These are phyloP conservation scores for Oryzias woworae DNA, from an alignment of 2,113 vertebrate species.

Conservation along the genomic window DNA sequence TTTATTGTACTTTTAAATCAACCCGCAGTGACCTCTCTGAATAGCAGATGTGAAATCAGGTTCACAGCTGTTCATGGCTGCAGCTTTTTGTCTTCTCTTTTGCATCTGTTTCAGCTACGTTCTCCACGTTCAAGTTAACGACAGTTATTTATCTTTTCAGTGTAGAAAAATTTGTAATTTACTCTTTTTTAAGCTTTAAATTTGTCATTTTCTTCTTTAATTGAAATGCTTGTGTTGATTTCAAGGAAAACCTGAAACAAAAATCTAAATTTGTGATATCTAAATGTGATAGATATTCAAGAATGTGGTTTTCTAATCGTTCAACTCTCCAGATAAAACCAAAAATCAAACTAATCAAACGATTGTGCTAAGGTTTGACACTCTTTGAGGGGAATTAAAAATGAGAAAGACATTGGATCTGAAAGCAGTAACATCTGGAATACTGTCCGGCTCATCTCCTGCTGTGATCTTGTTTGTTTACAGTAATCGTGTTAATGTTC, in stretches of 20 bases:
- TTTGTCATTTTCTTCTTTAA: too few relatives aligned
- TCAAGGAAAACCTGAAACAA: too few relatives aligned
- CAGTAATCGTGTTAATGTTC: constrained; percentile 12
- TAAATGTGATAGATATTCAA: too few relatives aligned
- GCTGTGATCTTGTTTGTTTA: constrained; percentile 8
- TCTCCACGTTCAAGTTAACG: too few relatives aligned
- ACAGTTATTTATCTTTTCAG: too few relatives aligned
- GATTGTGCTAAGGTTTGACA: not conserved
- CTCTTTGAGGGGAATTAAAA: not conserved
- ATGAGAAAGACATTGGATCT: not conserved
- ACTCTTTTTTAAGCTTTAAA: too few relatives aligned
- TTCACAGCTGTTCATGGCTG: constrained; percentile 43
- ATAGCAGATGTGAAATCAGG: constrained; percentile 21
- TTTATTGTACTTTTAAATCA: constrained; percentile 35
- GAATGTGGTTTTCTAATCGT: too few relatives aligned
- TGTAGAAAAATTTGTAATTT: too few relatives aligned
- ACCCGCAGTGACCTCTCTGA: constrained; percentile 41
- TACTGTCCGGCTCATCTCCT: constrained; percentile 8
- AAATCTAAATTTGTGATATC: too few relatives aligned
- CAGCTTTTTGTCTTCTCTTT: constrained; percentile 9
- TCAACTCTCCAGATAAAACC: too few relatives aligned
- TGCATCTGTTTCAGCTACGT: constrained; percentile 7
- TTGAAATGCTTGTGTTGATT: too few relatives aligned
- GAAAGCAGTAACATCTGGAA: not conserved
- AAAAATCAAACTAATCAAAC: not conserved